Conservation (phyloP, 2,797 vertebrate species). For the Fistularia commersonii region DNA sequence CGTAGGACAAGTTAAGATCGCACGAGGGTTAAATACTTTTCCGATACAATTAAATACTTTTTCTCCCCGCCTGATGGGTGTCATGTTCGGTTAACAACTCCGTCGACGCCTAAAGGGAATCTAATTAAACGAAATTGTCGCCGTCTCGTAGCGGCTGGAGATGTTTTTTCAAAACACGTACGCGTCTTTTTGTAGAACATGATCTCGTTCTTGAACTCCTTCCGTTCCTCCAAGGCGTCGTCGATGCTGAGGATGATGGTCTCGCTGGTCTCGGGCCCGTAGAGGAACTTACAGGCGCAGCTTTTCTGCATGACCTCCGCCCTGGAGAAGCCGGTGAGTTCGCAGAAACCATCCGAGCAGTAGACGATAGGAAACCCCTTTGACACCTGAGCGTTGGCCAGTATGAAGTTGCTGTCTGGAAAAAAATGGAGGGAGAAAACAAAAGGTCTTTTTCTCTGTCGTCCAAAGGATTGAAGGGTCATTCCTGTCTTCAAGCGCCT, state of each 20-base stretch:
- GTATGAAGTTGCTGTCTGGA: slow-evolving; percentile 97
- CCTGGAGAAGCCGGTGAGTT: slow-evolving; percentile 91
- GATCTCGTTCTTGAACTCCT: slow-evolving; percentile 96
- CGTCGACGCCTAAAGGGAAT: too few relatives aligned
- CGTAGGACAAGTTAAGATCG: too few relatives aligned
- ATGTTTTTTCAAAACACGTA: slow-evolving; percentile 61
- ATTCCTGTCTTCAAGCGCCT: not conserved
- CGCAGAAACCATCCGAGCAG: slow-evolving; percentile 99
- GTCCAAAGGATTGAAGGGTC: too few relatives aligned
- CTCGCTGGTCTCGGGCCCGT: slow-evolving; percentile 89
- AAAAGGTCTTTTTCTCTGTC: not conserved
- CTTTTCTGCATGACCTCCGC: slow-evolving; percentile 99
- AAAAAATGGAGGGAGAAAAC: slow-evolving; percentile 1
- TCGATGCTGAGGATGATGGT: slow-evolving; percentile 90
- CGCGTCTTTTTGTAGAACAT: slow-evolving; percentile 96
- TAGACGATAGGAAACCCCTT: slow-evolving; percentile 98
- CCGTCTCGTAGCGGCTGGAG: too few relatives aligned
- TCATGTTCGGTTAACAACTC: too few relatives aligned
- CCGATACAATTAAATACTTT: too few relatives aligned
- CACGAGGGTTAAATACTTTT: too few relatives aligned
- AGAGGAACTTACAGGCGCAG: slow-evolving; percentile 94
- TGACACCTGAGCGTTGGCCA: slow-evolving; percentile 95
- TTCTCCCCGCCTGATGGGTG: too few relatives aligned
- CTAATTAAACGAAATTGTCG: too few relatives aligned
- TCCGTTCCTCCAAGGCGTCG: slow-evolving; percentile 87